Evolutionary conservation across 1,140 invertebrate species (phyloP).

Genomic region (Lordiphosa collinella): DNA sequence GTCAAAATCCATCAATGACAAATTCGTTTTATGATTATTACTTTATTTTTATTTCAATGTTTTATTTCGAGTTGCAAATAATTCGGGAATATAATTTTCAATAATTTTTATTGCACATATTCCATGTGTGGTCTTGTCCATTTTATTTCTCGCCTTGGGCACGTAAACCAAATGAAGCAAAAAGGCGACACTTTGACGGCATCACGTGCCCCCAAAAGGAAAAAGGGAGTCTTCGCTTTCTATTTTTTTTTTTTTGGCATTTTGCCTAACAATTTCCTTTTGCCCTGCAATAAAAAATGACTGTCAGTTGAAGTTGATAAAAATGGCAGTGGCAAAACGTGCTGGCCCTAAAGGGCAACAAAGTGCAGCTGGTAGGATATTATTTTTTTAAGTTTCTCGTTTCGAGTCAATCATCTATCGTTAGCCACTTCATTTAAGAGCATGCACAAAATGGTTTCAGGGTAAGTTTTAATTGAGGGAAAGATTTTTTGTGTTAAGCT

Average conservation of each 20-base stretch:
- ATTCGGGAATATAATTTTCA: constrained; percentile 17
- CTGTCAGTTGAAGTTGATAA: constrained; percentile 1
- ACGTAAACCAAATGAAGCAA: constrained; percentile 52
- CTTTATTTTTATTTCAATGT: background rate
- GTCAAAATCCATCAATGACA: constrained; percentile 61
- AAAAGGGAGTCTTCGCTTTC: background rate
- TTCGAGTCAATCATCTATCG: constrained; percentile 19
- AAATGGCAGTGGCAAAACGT: constrained; percentile 23
- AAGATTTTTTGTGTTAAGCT: no score
- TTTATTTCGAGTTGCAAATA: background rate
- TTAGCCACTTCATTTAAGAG: constrained; percentile 34
- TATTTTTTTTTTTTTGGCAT: constrained; percentile 32
- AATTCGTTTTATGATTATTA: constrained; percentile 8
- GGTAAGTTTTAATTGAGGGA: constrained; percentile 16
- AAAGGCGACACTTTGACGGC: constrained; percentile 59
- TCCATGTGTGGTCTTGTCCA: constrained; percentile 22
- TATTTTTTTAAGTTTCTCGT: background rate
- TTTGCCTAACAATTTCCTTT: constrained; percentile 21
- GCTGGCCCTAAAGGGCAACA: constrained; percentile 9
- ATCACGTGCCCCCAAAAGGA: constrained; percentile 26
- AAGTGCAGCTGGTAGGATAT: constrained; percentile 17
- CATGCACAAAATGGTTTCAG: constrained; percentile 12
- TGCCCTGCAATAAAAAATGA: background rate
- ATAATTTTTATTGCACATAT: constrained; percentile 19
- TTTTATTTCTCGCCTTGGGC: constrained; percentile 32